Base-by-base conservation (phyloP, 2,113 vertebrate genomes). In the Patagioenas fasciata region DNA sequence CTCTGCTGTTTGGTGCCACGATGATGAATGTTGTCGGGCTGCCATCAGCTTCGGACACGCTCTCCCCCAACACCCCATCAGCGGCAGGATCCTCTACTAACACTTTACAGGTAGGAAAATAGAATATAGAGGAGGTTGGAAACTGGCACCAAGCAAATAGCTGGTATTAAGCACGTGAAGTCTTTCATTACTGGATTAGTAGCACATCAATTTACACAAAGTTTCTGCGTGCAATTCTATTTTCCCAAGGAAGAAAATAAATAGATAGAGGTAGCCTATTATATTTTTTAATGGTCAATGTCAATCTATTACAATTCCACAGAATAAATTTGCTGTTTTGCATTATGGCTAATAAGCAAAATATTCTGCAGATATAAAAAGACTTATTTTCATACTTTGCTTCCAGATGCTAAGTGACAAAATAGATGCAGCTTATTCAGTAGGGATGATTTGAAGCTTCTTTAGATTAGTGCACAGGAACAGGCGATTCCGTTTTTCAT, bases 361-460 rank as follows among this genome's bases (percentile, higher is more conserved):
- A 95, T 70, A 90, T 32, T 89, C 57, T 0, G 9, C n/a, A 80
- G 69, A 21, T 44, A 50, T 26, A 69, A 91, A 73, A 74, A 26
- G 20, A 4, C 6, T 8, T 14, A 28, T 42, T 57, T 61, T 15
- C 11, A 5, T 42, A 50, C 44, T 71, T 92, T 64, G 38, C 69
- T 88, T 70, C 69, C 69, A 83, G 75, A 91, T 80, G 85, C 83
- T 88, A 86, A 91, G 92, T 32, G 74, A 85, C 54, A 92, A 84
- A 92, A 81, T 1, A 88, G 80, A 69, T 61, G 19, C 42, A 19
- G 72, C 29, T 79, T 15, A 69, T 90, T 83, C 77, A 56, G 61
- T 0, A 26, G 90, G 75, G 72, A 67, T 28, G 50, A 78, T 60
- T 40, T 20, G 23, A 38, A 88, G 72, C 86, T 93, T 26, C 90